Evolutionary conservation across 2,113 vertebrate genomes (phyloP), one percentile per base, ranked within the genome.

Genomic region (Anarhynchus alexandrinus): DNA sequence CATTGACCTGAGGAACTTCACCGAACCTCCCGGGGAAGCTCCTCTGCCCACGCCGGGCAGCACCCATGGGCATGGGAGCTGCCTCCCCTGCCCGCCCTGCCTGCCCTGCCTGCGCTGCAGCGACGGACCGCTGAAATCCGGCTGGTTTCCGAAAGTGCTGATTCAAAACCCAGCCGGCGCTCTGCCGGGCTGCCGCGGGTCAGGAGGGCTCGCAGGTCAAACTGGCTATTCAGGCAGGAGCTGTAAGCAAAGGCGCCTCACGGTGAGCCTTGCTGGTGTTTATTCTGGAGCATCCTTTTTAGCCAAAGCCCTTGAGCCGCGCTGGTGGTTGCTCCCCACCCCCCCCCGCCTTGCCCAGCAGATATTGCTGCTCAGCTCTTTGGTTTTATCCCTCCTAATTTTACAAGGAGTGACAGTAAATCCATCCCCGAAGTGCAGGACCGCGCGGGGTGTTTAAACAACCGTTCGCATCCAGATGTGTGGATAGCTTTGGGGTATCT

Each of bases 341-440:
- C 1, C 9, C 29, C 30, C 19, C 32, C 8, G 5, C 55, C 32
- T 19, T 43, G 55, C 72, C 77, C 58, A 38, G 87, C 62, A 87
- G 78, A 76, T 43, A 21, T 66, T 52, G 64, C 84, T 92, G 71
- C 82, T 95, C 81, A 58, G 80, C 77, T 84, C 38, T 74, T 93
- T 82, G 83, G 54, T 94, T 93, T 90, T 85, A 92, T 72, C 92
- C 51, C 62, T 95, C 80, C 80, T 71, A 77, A 78, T 93, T 93
- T 84, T 77, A 95, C 58, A 69, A 87, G 92, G 87, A 92, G 88
- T 82, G 93, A 92, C 89, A 92, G 90, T 71, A 91, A 95, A 94
- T 97, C 89, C 43, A 82, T 93, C 79, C 71, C 0, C 1, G 43
- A 57, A 7, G 45, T 86, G 29, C 30, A 81, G 83, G 74, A 77